Evolutionary conservation across 2,113 vertebrate genomes (phyloP), one percentile per base, ranked within the genome.

Genomic region (Catagonus wagneri): DNA sequence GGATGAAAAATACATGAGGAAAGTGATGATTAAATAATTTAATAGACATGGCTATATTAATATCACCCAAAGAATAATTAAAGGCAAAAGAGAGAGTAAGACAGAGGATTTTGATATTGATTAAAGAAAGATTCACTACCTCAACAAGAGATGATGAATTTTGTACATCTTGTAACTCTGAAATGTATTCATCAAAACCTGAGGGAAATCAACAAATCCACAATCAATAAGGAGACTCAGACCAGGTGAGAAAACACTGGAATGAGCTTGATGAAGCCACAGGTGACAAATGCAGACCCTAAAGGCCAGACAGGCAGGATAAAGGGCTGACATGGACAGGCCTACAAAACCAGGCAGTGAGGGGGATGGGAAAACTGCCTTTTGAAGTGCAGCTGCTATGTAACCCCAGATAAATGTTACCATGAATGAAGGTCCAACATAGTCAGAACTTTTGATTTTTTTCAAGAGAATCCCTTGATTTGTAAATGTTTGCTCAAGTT

Each of bases 391-490:
- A 83, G 78, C 6, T 1, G 2, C 56, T 34, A 2, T 17, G 52
- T 1, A 29, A 19, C 29, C 9, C 12, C 29, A 25, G 60, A 52
- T 58, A 23, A 65, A 34, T 3, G 7, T 0, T 52, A 17, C 61
- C 20, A 9, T 27, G 23, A 66, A 39, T 1, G 32, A 94, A 44
- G 20, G 22, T 12, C 34, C 17, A 32, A 39, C 2, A 19, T 5
- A n/a, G 22, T 13, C 61, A 83, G 79, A 44, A 3, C 8, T 25
- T 78, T 78, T 71, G 22, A 84, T 15, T 79, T 44, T 61, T 91
- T 89, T 75, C 11, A 56, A 83, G 32, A 95, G 29, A 78, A 93
- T 78, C 5, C 61, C 54, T 80, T 93, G 27, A 89, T 92, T 85
- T 88, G 11, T 83, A 90, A 93, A 54, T 68, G 29, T 68, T 85